These are phyloP conservation scores for Periparus ater DNA, from an alignment of 2,797 vertebrate species.

Conservation along the genomic window DNA sequence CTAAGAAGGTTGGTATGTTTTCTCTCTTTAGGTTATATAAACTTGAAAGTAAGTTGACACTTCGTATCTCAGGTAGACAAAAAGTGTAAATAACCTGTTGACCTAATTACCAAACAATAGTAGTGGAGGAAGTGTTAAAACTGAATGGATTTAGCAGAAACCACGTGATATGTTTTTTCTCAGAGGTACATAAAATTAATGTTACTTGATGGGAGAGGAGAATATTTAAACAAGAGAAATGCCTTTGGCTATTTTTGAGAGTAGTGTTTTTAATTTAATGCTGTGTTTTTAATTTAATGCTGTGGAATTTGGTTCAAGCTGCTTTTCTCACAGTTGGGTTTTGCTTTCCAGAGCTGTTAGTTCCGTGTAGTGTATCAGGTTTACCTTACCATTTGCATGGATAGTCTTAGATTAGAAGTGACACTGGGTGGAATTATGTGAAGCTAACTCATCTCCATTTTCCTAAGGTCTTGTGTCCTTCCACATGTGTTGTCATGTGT, in stretches of 20 bases:
- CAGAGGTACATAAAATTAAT: neutral
- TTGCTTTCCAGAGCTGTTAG: neutral
- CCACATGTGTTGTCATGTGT: neutral
- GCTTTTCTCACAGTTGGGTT: neutral
- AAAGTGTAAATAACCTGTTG: neutral
- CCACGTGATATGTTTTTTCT: neutral
- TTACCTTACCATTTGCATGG: neutral
- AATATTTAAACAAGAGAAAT: neutral
- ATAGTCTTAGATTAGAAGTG: neutral
- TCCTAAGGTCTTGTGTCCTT: neutral
- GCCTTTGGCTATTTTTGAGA: neutral
- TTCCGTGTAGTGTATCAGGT: rapidly evolving
- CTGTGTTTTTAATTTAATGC: neutral
- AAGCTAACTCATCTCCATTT: neutral
- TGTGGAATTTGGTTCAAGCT: neutral
- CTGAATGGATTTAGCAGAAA: neutral
- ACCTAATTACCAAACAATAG: neutral
- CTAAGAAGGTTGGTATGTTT: slow-evolving; percentile 82
- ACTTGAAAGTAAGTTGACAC: neutral
- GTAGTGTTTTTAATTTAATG: neutral
- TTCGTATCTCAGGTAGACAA: neutral
- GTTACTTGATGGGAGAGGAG: neutral
- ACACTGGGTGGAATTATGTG: neutral
- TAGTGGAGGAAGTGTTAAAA: neutral
- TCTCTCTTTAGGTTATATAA: neutral